Evolutionary conservation across 1,140 invertebrate genomes (phyloP), one percentile per base, ranked within the genome.

Genomic region (Sinella curviseta): DNA sequence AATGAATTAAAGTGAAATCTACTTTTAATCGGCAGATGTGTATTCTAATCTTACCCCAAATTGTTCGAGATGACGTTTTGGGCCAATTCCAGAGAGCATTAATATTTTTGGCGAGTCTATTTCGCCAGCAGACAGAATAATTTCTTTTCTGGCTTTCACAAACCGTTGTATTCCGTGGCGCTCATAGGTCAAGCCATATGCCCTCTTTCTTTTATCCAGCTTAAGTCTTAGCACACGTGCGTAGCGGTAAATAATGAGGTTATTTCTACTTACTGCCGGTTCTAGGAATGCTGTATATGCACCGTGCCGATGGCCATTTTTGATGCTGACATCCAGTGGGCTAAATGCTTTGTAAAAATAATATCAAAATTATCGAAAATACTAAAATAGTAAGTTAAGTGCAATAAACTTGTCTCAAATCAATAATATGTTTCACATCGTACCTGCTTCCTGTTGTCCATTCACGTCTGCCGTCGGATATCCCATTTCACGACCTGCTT

Each of bases 391-490:
- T n/a, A n/a, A n/a, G n/a, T n/a, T n/a, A n/a, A n/a, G n/a, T n/a
- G n/a, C n/a, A n/a, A n/a, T n/a, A n/a, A n/a, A n/a, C n/a, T n/a
- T n/a, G n/a, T n/a, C n/a, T n/a, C n/a, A n/a, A n/a, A n/a, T n/a
- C n/a, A n/a, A n/a, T n/a, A n/a, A n/a, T n/a, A n/a, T n/a, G n/a
- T n/a, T n/a, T n/a, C n/a, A n/a, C n/a, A n/a, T n/a, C n/a, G n/a
- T 48, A 78, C 94, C 93, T 14, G 93, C 92, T 85, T 97, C 95
- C 77, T 92, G 92, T 79, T 94, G 92, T 0, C 96, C 96, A 86
- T 97, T 97, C 60, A 96, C 93, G 84, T 97, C 95, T 84, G 95
- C 95, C 77, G 94, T 91, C 4, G 48, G 67, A 84, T 97, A 97
- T 0, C 96, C 96, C 88, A 97, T 91, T 87, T 98, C 94, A 26